Conservation (phyloP, 2,113 vertebrate species). For the Neodon shergylaensis region DNA sequence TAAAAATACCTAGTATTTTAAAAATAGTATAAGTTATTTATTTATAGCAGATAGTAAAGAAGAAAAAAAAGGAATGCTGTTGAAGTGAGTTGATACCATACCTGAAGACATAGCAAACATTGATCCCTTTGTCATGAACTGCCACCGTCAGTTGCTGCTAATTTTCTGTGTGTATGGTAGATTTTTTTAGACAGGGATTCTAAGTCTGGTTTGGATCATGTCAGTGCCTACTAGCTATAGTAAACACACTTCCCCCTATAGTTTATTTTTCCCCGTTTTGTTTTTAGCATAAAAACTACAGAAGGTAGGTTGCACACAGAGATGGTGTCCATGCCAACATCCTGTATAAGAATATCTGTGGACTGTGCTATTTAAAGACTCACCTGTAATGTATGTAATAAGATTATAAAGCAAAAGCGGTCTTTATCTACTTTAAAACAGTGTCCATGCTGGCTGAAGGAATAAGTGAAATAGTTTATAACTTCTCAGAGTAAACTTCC, state of each 20-base stretch:
- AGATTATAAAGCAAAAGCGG: background rate
- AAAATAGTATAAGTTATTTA: background rate
- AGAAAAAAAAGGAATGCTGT: background rate
- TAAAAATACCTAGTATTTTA: constrained; percentile 36
- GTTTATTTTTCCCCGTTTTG: background rate
- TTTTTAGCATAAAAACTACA: background rate
- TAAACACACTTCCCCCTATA: background rate
- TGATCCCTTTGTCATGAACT: background rate
- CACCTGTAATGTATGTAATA: background rate
- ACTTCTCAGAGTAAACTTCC: background rate
- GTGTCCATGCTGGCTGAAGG: background rate
- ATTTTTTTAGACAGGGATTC: background rate
- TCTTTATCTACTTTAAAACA: background rate
- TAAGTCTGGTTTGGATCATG: background rate
- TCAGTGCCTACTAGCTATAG: constrained; percentile 19
- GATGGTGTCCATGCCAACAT: background rate
- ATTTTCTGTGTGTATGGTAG: background rate
- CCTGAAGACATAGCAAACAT: background rate
- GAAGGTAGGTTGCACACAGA: background rate
- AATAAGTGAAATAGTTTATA: background rate
- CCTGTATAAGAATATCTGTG: background rate
- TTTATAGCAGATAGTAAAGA: constrained; percentile 16
- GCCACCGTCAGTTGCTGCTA: background rate
- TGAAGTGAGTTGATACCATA: constrained; percentile 28
- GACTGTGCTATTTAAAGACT: background rate